These are phyloP conservation scores for Semnornis frantzii DNA, from an alignment of 2,113 vertebrate genomes.

Conservation along the genomic window DNA sequence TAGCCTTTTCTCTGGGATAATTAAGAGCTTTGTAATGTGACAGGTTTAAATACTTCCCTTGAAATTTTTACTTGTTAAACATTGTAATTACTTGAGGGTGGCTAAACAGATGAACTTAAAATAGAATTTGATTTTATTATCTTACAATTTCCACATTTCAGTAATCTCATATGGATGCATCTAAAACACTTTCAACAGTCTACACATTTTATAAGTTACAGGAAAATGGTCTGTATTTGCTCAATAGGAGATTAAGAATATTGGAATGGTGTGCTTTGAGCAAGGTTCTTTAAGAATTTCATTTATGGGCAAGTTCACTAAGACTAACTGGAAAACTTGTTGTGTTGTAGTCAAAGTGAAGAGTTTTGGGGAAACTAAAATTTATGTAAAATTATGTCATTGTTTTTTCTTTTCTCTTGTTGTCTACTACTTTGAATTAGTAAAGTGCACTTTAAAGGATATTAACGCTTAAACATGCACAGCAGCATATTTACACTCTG, in stretches of 20 bases:
- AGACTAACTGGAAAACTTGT: neutral
- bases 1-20: neutral
- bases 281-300: neutral
- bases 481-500: slow-evolving; percentile 18
- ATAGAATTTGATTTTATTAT: neutral
- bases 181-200: neutral
- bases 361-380: neutral
- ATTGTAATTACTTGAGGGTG: neutral
- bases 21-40: neutral
- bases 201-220: rapidly evolving
- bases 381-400: neutral
- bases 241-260: neutral
- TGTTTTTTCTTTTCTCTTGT: neutral
- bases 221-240: neutral
- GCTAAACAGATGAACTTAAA: neutral
- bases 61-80: neutral
- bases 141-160: neutral
- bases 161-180: neutral
- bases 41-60: neutral
- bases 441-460: neutral
- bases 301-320: neutral
- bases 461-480: neutral
- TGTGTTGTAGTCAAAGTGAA: neutral
- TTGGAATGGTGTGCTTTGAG: neutral
- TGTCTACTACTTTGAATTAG: neutral